Evolutionary conservation across 2,888 invertebrate species (phyloP).

Genomic region (Athripsodes cinereus): DNA sequence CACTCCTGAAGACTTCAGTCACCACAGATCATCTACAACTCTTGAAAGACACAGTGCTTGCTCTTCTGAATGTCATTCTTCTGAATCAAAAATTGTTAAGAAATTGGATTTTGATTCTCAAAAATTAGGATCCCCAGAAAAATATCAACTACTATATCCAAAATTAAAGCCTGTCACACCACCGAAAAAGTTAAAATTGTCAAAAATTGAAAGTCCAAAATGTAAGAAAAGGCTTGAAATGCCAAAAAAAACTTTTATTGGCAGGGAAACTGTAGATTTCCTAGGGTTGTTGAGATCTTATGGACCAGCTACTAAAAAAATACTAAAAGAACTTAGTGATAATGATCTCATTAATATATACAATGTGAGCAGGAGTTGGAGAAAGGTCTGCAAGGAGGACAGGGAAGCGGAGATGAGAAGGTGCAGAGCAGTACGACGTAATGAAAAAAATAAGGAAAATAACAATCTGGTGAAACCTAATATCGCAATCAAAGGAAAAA

Average conservation of each 20-base stretch:
- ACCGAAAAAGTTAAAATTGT: constrained; percentile 17
- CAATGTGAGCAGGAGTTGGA: constrained; percentile 41
- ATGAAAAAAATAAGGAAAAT: constrained; percentile 39
- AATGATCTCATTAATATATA: constrained; percentile 42
- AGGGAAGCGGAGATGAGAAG: constrained; percentile 34
- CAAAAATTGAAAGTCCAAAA: constrained; percentile 9
- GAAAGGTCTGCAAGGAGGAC: constrained; percentile 36
- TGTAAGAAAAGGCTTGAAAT: constrained; percentile 7
- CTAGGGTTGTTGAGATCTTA: constrained; percentile 34
- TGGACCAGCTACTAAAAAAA: constrained; percentile 38
- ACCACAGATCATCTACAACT: background rate
- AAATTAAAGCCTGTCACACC: constrained; percentile 20
- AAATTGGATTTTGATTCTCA: constrained; percentile 11
- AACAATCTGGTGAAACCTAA: constrained; percentile 28
- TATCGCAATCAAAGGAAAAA: background rate
- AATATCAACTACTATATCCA: constrained; percentile 23
- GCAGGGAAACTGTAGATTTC: constrained; percentile 36
- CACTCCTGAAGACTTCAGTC: constrained; percentile 6
- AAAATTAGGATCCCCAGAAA: constrained; percentile 26
- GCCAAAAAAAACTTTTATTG: constrained; percentile 6
- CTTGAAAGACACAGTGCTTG: constrained; percentile 4
- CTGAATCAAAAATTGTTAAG: constrained; percentile 13
- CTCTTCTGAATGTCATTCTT: constrained; percentile 7
- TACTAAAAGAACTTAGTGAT: constrained; percentile 39
- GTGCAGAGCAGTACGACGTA: constrained; percentile 31